Conservation (phyloP, 2,888 invertebrate species). For the Timema podura region DNA sequence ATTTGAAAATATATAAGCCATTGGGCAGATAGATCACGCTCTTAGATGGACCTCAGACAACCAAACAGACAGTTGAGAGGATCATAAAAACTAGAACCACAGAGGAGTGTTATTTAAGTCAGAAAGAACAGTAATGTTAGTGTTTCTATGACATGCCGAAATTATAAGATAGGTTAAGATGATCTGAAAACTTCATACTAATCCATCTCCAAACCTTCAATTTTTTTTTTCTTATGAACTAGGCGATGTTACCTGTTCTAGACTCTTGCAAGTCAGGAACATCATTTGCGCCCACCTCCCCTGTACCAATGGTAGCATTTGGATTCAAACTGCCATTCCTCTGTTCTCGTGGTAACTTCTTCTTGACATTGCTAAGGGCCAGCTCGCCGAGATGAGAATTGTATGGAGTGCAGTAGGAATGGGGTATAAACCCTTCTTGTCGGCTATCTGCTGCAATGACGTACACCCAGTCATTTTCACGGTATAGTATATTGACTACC, state of each 20-base stretch:
- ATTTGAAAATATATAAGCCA: too few relatives aligned
- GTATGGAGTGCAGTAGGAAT: slow-evolving; percentile 87
- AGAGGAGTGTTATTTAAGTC: too few relatives aligned
- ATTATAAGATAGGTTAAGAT: too few relatives aligned
- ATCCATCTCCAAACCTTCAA: too few relatives aligned
- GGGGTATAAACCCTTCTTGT: slow-evolving; percentile 92
- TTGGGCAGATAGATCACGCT: too few relatives aligned
- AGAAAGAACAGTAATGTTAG: too few relatives aligned
- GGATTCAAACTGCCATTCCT: slow-evolving; percentile 17
- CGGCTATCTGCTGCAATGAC: slow-evolving; percentile 86
- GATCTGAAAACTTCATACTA: too few relatives aligned
- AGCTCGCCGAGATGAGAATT: slow-evolving; percentile 72
- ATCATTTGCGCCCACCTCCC: slow-evolving; percentile 22
- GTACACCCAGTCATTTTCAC: slow-evolving; percentile 97
- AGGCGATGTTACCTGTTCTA: slow-evolving; percentile 18
- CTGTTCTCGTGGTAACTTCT: slow-evolving; percentile 73
- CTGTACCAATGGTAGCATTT: slow-evolving; percentile 15
- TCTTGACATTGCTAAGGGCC: slow-evolving; percentile 65
- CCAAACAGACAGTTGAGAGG: too few relatives aligned
- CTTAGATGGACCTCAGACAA: too few relatives aligned
- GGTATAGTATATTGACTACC: slow-evolving; percentile 89
- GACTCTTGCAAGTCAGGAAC: slow-evolving; percentile 22
- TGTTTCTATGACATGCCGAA: too few relatives aligned
- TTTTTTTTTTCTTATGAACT: too few relatives aligned
- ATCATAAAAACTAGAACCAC: too few relatives aligned